Base-by-base conservation (phyloP, 2,888 invertebrate species). In the Apodemia duryi region DNA sequence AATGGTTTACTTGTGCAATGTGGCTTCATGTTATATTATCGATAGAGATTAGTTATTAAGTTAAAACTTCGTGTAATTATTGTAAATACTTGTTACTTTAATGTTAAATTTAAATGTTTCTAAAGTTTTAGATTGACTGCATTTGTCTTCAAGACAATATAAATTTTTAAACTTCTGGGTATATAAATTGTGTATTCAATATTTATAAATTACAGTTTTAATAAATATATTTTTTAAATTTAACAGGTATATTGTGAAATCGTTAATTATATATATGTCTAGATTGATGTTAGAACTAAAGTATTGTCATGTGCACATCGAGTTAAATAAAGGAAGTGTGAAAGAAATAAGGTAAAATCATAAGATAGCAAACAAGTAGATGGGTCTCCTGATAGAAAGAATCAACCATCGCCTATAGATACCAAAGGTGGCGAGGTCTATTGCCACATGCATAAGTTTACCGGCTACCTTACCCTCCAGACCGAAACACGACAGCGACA, bases 61-160 rank as follows among this genome's bases (percentile, higher is more conserved):
- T 76, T 72, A 75, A 73, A 72, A 76, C 77, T 79, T 81, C 75
- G 73, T 77, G 73, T 82, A 81, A 71, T 78, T 81, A 75, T 69
- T 82, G 82, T 88, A 88, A 85, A 88, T 88, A 79, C 81, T 80
- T 77, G 77, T 80, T 73, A 72, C 69, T 71, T 65, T 64, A 67
- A 43, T 63, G 61, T 68, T 64, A 61, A 63, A 68, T 46, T 13
- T 64, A 63, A 61, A 61, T 61, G 49, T 49, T 64, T 49, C 49
- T 51, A 54, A 64, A 60, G 46, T 60, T 57, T 46, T 60, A 32
- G 46, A 32, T 28, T 21, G 38, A 63, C 63, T 63, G 41, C 9
- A 54, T 52, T 63, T 35, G 64, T 49, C 64, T 61, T 51, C 51
- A 35, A 64, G 64, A 6, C 64, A 13, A 60, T 61, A 49, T 46